Conservation (phyloP, 2,888 invertebrate species). For the Ophioninae sp. region DNA sequence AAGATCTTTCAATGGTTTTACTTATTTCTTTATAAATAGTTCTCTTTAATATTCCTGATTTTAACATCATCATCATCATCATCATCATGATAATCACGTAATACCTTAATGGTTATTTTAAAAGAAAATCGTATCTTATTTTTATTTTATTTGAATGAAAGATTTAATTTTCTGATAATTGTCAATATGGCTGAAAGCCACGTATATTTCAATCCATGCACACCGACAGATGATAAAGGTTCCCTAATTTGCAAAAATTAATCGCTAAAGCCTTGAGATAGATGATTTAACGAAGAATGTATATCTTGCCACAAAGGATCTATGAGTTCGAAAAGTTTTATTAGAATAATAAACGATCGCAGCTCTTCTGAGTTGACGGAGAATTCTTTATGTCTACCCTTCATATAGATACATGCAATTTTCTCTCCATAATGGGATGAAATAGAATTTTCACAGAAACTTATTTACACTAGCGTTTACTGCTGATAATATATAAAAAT, state of each 20-base stretch:
- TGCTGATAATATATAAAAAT: constrained; percentile 43
- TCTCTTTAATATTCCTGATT: too few species aligned
- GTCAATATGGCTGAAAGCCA: too few species aligned
- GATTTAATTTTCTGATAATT: too few species aligned
- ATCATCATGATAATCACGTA: too few species aligned
- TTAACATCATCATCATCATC: too few species aligned
- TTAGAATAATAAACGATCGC: neutral
- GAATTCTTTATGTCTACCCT: neutral
- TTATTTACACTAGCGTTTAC: constrained; percentile 44
- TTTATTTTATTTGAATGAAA: too few species aligned
- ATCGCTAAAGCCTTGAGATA: neutral
- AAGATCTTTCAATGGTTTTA: too few species aligned
- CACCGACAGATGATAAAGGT: neutral
- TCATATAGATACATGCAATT: neutral
- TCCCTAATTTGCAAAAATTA: neutral
- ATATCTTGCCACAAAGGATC: neutral
- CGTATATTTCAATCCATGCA: too few species aligned
- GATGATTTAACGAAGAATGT: neutral
- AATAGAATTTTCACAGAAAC: constrained; percentile 64
- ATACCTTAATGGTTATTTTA: too few species aligned
- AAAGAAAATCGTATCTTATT: too few species aligned
- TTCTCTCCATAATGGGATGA: constrained; percentile 8
- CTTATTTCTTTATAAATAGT: too few species aligned
- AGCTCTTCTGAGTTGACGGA: neutral
- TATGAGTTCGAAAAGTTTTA: neutral